Base-by-base conservation (phyloP, 37 sponge, comb jelly and placozoan genomes). In the Hexactinellida sp. region DNA sequence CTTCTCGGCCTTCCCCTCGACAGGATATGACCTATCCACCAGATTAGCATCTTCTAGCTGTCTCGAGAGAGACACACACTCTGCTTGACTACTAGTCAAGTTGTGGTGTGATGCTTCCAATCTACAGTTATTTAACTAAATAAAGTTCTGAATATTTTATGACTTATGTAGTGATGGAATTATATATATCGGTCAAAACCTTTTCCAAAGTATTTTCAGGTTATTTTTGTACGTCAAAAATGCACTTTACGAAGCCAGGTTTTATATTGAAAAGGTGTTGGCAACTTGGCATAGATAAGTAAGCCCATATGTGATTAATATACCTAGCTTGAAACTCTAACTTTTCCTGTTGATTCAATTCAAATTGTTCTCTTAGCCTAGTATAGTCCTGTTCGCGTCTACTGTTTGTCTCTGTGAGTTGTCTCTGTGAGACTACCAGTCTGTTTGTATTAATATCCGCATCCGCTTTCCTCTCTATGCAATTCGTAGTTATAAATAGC, bases 251-350 rank as follows among this genome's bases (percentile, higher is more conserved):
- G n/a, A n/a, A n/a, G n/a, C n/a, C n/a, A n/a, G n/a, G n/a, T n/a
- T n/a, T n/a, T n/a, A n/a, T n/a, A n/a, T n/a, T n/a, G n/a, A n/a
- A n/a, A n/a, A n/a, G n/a, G n/a, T n/a, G n/a, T n/a, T n/a, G n/a
- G n/a, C n/a, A n/a, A n/a, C n/a, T n/a, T n/a, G n/a, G n/a, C n/a
- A n/a, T n/a, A n/a, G n/a, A n/a, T n/a, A n/a, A n/a, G n/a, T n/a
- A n/a, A n/a, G n/a, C n/a, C n/a, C n/a, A n/a, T n/a, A n/a, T n/a
- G n/a, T n/a, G n/a, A n/a, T n/a, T n/a, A n/a, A n/a, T n/a, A n/a
- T n/a, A 63, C 76, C 76, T 63, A 1, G 76, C 76, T 63, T 63
- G 76, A n/a, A 63, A 63, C 13, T 63, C 76, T 63, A 63, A n/a
- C 76, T 63, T 63, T 28, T 63, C 76, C 30, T 63, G 76, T n/a